Conservation (phyloP, 2,888 invertebrate genomes). For the Chelonus formosanus region DNA sequence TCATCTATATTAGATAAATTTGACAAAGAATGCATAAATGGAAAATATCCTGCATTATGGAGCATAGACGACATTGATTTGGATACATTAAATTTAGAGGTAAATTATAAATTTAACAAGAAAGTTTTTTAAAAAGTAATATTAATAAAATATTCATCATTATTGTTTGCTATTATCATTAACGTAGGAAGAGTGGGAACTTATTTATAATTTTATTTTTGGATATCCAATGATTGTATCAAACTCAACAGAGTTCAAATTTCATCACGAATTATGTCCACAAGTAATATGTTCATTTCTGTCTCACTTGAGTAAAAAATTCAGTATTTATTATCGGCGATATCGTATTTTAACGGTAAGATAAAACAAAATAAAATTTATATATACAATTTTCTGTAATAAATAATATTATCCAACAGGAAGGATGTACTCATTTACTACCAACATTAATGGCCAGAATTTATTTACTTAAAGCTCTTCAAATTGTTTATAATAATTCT, state of each 20-base stretch:
- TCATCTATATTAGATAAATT: conserved; percentile 74
- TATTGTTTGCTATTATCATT: conserved; percentile 16
- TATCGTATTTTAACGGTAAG: conserved; percentile 76
- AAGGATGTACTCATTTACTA: conserved; percentile 74
- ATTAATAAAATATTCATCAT: no score
- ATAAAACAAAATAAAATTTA: not conserved
- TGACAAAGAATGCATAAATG: conserved; percentile 68
- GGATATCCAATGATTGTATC: conserved; percentile 72
- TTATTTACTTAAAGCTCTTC: conserved; percentile 73
- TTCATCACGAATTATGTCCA: conserved; percentile 68
- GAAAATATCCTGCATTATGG: conserved; percentile 72
- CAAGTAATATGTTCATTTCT: conserved; percentile 75
- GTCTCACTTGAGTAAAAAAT: conserved; percentile 71
- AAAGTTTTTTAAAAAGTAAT: no score
- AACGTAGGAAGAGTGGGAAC: conserved; percentile 80
- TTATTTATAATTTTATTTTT: conserved; percentile 75
- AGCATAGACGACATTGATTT: conserved; percentile 71
- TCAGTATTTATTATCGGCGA: conserved; percentile 80
- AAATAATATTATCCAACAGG: conserved; percentile 64
- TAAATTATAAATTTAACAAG: conserved; percentile 54
- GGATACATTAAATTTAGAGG: conserved; percentile 72
- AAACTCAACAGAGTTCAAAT: conserved; percentile 67
- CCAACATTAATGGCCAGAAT: conserved; percentile 76
- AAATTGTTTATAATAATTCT: conserved; percentile 72
- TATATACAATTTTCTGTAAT: conserved; percentile 32